Evolutionary conservation across 2,113 vertebrate species (phyloP).

Genomic region (Orycteropus afer): DNA sequence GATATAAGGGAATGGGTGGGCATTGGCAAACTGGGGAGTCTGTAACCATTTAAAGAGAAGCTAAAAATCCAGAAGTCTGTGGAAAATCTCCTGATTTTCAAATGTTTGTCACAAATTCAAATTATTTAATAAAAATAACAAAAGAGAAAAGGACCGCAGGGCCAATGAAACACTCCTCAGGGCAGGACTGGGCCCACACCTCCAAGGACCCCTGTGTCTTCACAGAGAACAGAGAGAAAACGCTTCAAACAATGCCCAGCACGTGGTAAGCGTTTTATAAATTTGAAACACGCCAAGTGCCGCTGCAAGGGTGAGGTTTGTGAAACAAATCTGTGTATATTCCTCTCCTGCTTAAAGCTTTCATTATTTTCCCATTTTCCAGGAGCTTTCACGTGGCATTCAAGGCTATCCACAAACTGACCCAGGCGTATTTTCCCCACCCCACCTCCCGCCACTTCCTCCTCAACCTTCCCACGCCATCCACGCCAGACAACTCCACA

Average conservation of each 20-base stretch:
- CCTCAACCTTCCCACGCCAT: not conserved
- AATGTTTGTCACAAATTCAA: not conserved
- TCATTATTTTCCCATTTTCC: not conserved
- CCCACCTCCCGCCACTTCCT: not conserved
- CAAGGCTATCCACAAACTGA: not conserved
- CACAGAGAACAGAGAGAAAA: not conserved
- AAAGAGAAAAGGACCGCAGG: not conserved
- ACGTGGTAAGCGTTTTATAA: no score
- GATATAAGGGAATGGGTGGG: rapidly evolving
- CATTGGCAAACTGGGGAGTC: no score
- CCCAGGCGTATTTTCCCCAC: not conserved
- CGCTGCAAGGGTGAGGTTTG: no score
- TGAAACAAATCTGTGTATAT: not conserved
- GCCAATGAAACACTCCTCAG: not conserved
- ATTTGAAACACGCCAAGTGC: no score
- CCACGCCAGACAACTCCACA: not conserved
- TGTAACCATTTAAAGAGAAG: not conserved
- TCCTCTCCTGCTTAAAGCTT: not conserved
- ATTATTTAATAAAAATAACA: not conserved
- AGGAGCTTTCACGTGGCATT: not conserved
- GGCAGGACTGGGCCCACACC: not conserved
- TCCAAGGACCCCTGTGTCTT: not conserved
- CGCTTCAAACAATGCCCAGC: no score
- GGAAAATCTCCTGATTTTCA: not conserved
- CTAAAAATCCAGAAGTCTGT: not conserved